Evolutionary conservation across 2,888 invertebrate genomes (phyloP), one percentile per base, ranked within the genome.

Genomic region (Zhuqinia jingwanae): DNA sequence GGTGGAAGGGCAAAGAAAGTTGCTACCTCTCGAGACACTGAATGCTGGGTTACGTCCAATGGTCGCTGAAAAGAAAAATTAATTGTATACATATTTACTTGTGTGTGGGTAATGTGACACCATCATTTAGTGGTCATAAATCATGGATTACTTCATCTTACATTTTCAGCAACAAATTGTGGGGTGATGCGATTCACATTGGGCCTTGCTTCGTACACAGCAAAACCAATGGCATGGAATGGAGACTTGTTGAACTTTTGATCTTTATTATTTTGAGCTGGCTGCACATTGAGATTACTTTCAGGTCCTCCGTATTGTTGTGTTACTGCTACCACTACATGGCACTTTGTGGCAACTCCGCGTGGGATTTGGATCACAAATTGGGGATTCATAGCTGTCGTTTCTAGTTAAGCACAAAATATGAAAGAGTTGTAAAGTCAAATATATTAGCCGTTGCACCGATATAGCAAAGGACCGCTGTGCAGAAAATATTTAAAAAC

Each of bases 1-100:
- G 95, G 94, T 68, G 95, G 95, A 91, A 96, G 93, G 77, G 95
- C 95, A 93, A 96, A 96, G 92, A 95, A 95, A 42, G 95, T 95
- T 13, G 95, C 95, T 68, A 95, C 95, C 93, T 95, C 95, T 90
- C 95, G 92, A 2, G 95, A 94, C 36, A 94, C 92, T 0, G 94
- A 94, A 92, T 95, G 95, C 92, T 95, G 95, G 77, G 95, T 95
- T 85, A 95, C 95, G 92, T 95, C 95, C 91, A 95, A 92, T 15
- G 95, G 94, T 92, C 94, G 94, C 95, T 94, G 92, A 10, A 92
- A 92, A 30, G 1, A 60, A 5, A 20, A 20, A 6, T 5, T n/a
- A n/a, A n/a, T n/a, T n/a, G n/a, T n/a, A n/a, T n/a, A n/a, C n/a
- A n/a, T n/a, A n/a, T n/a, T n/a, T n/a, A n/a, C n/a, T n/a, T n/a